Evolutionary conservation across 2,797 vertebrate species (phyloP).

Genomic region (Novumbra hubbsi): DNA sequence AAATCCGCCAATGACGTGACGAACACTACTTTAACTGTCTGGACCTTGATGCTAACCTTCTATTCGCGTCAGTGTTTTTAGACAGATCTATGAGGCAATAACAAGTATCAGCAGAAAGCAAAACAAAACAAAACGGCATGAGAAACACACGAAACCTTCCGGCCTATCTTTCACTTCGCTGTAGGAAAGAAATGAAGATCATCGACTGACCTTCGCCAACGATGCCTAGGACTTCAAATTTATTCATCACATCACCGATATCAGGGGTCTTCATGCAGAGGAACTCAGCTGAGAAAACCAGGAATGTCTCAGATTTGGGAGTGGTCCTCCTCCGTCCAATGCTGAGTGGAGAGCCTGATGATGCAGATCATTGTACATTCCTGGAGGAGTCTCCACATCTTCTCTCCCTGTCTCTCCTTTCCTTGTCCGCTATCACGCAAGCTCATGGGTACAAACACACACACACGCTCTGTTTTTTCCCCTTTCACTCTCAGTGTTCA

Average conservation of each 20-base stretch:
- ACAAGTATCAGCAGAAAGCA: too few species aligned
- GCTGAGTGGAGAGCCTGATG: constrained; percentile 38
- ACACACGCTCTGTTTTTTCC: not conserved
- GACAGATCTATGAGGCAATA: not conserved
- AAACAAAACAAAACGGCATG: not conserved
- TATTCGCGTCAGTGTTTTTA: not conserved
- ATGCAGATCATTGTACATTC: constrained; percentile 48
- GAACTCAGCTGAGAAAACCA: constrained; percentile 70
- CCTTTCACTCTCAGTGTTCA: not conserved
- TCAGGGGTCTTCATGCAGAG: constrained; percentile 94
- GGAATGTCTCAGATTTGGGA: constrained; percentile 64
- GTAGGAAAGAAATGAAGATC: constrained; percentile 4
- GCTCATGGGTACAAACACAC: constrained; percentile 23
- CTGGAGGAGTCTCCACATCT: constrained; percentile 32
- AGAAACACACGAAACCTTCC: not conserved
- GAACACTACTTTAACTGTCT: not conserved
- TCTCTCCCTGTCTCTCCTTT: constrained; percentile 12
- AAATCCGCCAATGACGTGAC: not conserved
- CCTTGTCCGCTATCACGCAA: constrained; percentile 18
- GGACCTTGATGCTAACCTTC: not conserved
- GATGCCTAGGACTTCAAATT: constrained; percentile 99
- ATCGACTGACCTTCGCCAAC: constrained; percentile 97
- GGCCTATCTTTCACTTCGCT: not conserved
- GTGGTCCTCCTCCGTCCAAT: constrained; percentile 38
- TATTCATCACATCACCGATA: constrained; percentile 99